phyloP scores from a whole-genome alignment of 30 jellyfish, hydroid and myxozoan species.

The Catostylus mosaicus region DNA sequence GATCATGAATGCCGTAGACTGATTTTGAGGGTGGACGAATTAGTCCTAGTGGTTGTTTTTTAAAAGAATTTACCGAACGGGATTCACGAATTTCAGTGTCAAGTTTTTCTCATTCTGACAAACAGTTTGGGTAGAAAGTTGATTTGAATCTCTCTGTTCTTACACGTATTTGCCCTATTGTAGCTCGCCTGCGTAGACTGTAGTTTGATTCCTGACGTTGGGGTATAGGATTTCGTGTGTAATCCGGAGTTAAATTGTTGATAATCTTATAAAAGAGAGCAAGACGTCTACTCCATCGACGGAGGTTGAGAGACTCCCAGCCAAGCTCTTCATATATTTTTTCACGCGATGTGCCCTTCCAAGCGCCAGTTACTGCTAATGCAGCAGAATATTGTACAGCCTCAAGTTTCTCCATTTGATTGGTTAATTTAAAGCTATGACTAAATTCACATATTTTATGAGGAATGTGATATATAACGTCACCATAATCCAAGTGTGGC shows the following conservation, averaged over 20 bases:
- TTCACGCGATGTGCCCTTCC: constrained; percentile 32
- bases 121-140: too few species aligned
- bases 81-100: too few species aligned
- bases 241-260: constrained; percentile 17
- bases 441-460: constrained; percentile 5
- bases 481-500: too few species aligned
- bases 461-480: constrained; percentile 1
- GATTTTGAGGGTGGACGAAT: too few species aligned
- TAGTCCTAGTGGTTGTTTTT: background rate
- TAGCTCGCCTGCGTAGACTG: constrained; percentile 32
- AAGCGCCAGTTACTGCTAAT: constrained; percentile 45
- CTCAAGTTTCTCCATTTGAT: constrained; percentile 16
- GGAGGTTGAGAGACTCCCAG: constrained; percentile 47
- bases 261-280: constrained; percentile 27
- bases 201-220: constrained; percentile 31
- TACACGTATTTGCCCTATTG: constrained; percentile 17
- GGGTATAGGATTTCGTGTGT: constrained; percentile 11
- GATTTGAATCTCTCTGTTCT: constrained; percentile 22
- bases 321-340: constrained; percentile 43
- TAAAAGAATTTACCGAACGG: background rate
- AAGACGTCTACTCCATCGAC: constrained; percentile 48
- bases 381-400: too few species aligned
- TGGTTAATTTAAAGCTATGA: background rate
- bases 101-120: too few species aligned
- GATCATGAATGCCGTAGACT: too few species aligned